These are phyloP conservation scores for Argyresthia goedartella DNA, from an alignment of 2,888 invertebrate genomes.

Conservation along the genomic window DNA sequence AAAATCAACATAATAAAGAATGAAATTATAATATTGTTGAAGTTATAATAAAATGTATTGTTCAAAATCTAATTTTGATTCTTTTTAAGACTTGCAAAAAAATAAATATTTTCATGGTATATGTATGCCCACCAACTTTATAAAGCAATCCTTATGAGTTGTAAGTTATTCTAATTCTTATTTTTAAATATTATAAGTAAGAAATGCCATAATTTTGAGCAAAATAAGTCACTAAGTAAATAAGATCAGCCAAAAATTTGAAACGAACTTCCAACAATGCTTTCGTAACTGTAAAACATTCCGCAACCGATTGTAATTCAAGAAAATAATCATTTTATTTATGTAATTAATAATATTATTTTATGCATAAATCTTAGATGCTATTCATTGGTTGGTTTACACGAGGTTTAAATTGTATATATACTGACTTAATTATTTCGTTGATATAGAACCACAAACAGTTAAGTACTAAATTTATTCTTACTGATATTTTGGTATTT, in stretches of 20 bases:
- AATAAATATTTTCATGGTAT: constrained; percentile 23
- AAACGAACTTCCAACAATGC: no score
- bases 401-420: constrained; percentile 13
- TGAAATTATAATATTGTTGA: constrained; percentile 9
- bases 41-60: constrained; percentile 20
- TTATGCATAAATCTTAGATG: not conserved
- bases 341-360: no score
- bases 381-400: constrained; percentile 38
- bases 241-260: no score
- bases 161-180: constrained; percentile 18
- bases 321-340: no score
- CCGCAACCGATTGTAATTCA: no score
- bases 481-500: constrained; percentile 49
- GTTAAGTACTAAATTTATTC: constrained; percentile 15
- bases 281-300: no score
- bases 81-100: constrained; percentile 11
- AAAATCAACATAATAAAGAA: not conserved
- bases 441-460: not conserved
- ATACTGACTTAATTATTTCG: constrained; percentile 15
- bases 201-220: constrained; percentile 67
- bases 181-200: constrained; percentile 17
- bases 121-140: constrained; percentile 31
- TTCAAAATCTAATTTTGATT: constrained; percentile 20
- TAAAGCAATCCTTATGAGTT: no score
- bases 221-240: constrained; percentile 22